Conservation (phyloP, 37 sponge, comb jelly and placozoan species). For the Chondrilla cf. caribensis region DNA sequence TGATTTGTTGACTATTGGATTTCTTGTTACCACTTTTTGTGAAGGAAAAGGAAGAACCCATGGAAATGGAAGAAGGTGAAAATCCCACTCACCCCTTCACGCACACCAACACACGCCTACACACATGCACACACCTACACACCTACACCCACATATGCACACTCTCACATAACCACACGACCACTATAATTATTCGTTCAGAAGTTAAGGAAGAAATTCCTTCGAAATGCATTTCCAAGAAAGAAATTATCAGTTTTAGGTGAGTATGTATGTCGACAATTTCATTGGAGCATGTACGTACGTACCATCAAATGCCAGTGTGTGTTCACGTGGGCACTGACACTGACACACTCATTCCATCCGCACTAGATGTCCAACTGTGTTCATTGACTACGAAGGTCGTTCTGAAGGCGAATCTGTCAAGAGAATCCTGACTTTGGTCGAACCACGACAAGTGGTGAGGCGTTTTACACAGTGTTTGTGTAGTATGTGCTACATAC, state of each 20-base stretch:
- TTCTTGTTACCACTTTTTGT: too few species aligned
- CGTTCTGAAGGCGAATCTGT: slow-evolving; percentile 98
- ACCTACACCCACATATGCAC: slow-evolving; percentile 8
- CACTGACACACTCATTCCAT: background rate
- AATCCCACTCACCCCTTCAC: background rate
- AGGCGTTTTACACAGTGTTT: too few species aligned
- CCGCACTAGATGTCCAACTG: slow-evolving; percentile 64
- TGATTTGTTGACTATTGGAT: too few species aligned
- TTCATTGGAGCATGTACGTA: too few species aligned
- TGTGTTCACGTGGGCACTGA: too few species aligned
- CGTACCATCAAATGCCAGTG: too few species aligned
- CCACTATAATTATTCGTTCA: background rate
- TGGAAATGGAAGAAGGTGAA: too few species aligned
- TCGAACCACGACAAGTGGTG: slow-evolving; percentile 97
- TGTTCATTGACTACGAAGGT: slow-evolving; percentile 97
- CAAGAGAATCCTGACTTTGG: slow-evolving; percentile 87
- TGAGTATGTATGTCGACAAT: too few species aligned
- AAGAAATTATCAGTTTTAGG: background rate
- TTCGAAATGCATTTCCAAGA: background rate
- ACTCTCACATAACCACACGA: background rate
- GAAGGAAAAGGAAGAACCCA: too few species aligned
- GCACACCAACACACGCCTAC: background rate
- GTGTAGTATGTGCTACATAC: too few species aligned
- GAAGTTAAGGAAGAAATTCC: background rate
- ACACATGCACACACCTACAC: slow-evolving; percentile 6